Conservation (phyloP, 2,888 invertebrate species). For the Ellobium chinense region DNA sequence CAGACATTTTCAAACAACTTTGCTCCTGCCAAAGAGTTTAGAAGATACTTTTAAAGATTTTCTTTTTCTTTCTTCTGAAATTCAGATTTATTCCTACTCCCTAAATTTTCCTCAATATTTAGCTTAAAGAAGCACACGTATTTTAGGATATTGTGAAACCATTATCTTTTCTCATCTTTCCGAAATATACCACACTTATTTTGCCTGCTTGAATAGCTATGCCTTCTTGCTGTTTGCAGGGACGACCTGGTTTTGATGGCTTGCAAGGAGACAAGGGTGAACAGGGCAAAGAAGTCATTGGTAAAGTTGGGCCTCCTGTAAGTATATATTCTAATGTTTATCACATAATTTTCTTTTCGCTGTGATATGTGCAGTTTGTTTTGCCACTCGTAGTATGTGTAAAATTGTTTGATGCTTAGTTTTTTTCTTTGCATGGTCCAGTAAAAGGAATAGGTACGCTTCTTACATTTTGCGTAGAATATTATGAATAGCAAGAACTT, state of each 20-base stretch:
- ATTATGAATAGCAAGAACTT: not conserved
- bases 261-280: slow-evolving; percentile 55
- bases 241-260: slow-evolving; percentile 51
- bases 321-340: slow-evolving; percentile 1
- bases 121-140: too few relatives aligned
- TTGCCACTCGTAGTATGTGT: not conserved
- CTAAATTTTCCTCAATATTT: too few relatives aligned
- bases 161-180: too few relatives aligned
- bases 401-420: not conserved
- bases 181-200: too few relatives aligned
- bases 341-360: not conserved
- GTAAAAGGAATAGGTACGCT: not conserved
- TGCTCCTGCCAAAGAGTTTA: too few relatives aligned
- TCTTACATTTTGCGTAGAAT: not conserved
- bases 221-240: slow-evolving; percentile 29
- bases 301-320: slow-evolving; percentile 53
- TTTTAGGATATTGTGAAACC: too few relatives aligned
- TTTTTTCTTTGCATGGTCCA: not conserved
- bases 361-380: not conserved
- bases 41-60: too few relatives aligned
- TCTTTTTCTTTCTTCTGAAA: too few relatives aligned
- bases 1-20: too few relatives aligned
- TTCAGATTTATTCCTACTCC: too few relatives aligned
- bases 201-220: too few relatives aligned
- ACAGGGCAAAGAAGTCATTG: slow-evolving; percentile 42